Evolutionary conservation across 2,113 vertebrate species (phyloP).

Genomic region (Colistium nudipinnis): DNA sequence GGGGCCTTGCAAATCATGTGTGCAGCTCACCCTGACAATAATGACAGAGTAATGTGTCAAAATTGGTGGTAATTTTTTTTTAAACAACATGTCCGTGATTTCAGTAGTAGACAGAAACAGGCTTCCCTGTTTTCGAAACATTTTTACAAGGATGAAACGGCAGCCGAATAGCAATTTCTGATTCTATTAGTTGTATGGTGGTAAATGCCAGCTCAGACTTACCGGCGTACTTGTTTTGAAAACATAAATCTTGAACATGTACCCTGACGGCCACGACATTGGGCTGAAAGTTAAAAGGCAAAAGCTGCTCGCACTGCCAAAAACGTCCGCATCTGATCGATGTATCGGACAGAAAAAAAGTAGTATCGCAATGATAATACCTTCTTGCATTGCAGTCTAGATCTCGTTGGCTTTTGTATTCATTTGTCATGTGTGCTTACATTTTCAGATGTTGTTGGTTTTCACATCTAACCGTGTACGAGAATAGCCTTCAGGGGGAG

Average conservation of each 20-base stretch:
- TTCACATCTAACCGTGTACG: too few relatives aligned
- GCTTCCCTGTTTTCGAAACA: neutral
- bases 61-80: neutral
- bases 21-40: neutral
- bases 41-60: neutral
- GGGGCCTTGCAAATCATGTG: neutral
- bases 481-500: too few relatives aligned
- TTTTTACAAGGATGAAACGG: neutral
- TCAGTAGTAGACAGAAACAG: neutral
- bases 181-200: neutral
- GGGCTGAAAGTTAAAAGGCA: neutral
- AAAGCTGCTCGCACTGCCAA: neutral
- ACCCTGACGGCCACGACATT: neutral
- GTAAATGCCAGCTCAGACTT: neutral
- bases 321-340: neutral
- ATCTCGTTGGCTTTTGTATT: too few relatives aligned
- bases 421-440: too few relatives aligned
- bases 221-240: neutral
- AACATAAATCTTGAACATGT: neutral
- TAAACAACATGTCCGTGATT: neutral
- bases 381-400: too few relatives aligned
- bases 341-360: neutral
- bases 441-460: too few relatives aligned
- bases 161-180: neutral
- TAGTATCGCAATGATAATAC: too few relatives aligned